phyloP scores from a whole-genome alignment of 1,140 invertebrate genomes.

The Drosophila oshimai region DNA sequence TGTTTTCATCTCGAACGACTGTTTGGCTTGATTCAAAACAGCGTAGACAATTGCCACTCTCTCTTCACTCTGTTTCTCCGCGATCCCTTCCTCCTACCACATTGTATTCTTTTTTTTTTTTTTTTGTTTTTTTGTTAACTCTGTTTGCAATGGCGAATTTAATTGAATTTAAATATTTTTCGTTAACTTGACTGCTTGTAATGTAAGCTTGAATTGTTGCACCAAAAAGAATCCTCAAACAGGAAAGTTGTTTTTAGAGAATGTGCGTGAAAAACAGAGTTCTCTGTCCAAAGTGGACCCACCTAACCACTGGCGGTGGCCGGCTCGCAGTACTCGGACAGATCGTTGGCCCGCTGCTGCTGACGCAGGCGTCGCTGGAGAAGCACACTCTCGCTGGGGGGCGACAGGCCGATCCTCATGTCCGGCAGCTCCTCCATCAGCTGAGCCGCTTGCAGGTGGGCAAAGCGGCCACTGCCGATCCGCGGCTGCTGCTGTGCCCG shows the following conservation, averaged over 20 bases:
- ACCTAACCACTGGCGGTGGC: conserved; percentile 73
- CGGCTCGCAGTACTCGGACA: conserved; percentile 70
- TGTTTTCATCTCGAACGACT: conserved; percentile 69
- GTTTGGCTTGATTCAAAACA: conserved; percentile 64
- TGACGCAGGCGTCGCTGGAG: conserved; percentile 87
- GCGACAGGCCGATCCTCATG: conserved; percentile 88
- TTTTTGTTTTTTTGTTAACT: conserved; percentile 17
- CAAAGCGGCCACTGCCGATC: conserved; percentile 62
- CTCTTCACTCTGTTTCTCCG: conserved; percentile 5
- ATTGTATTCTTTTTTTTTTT: conserved; percentile 26
- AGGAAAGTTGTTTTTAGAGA: conserved; percentile 36
- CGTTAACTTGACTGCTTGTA: background rate
- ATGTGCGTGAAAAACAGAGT: conserved; percentile 43
- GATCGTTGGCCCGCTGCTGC: conserved; percentile 54
- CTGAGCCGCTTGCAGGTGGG: conserved; percentile 51
- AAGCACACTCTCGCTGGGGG: conserved; percentile 91
- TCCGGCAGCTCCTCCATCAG: conserved; percentile 51
- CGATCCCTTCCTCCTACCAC: conserved; percentile 10
- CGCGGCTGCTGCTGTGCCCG: conserved; percentile 40
- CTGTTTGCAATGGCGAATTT: conserved; percentile 28
- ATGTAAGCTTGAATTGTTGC: background rate
- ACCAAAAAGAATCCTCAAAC: conserved; percentile 13
- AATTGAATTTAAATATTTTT: conserved; percentile 21
- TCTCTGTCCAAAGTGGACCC: background rate
- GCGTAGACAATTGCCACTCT: conserved; percentile 27